Conservation (phyloP, 2,797 vertebrate species). For the Hemibagrus guttatus region DNA sequence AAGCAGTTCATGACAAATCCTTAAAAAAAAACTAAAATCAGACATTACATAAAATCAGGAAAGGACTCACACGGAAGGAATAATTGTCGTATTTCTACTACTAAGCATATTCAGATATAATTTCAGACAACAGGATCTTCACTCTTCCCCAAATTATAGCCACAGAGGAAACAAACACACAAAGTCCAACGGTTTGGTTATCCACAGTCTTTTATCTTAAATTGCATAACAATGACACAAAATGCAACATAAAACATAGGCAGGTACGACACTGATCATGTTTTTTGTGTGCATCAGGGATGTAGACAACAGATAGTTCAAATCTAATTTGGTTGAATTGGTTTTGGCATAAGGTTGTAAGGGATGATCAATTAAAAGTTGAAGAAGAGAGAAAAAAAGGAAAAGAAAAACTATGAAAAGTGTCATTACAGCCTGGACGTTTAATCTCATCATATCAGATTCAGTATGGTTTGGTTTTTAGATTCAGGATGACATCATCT, state of each 20-base stretch:
- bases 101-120: not conserved
- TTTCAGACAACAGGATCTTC: not conserved
- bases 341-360: slow-evolving; percentile 44
- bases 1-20: not conserved
- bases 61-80: not conserved
- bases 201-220: slow-evolving; percentile 69
- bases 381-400: not conserved
- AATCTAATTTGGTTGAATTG: slow-evolving; percentile 46
- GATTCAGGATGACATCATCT: not conserved
- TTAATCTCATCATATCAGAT: not conserved
- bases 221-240: slow-evolving; percentile 58
- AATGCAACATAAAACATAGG: slow-evolving; percentile 66
- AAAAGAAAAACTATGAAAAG: not conserved
- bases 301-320: slow-evolving; percentile 33
- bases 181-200: slow-evolving; percentile 39
- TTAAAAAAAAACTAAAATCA: no score
- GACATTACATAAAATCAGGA: not conserved
- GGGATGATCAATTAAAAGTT: slow-evolving; percentile 14
- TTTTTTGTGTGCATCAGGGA: slow-evolving; percentile 46
- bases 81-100: not conserved
- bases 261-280: slow-evolving; percentile 45
- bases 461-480: not conserved
- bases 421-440: not conserved
- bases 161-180: slow-evolving; percentile 19
- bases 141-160: not conserved